Base-by-base conservation (phyloP, 2,113 vertebrate species). In the Paramisgurnus dabryanus region DNA sequence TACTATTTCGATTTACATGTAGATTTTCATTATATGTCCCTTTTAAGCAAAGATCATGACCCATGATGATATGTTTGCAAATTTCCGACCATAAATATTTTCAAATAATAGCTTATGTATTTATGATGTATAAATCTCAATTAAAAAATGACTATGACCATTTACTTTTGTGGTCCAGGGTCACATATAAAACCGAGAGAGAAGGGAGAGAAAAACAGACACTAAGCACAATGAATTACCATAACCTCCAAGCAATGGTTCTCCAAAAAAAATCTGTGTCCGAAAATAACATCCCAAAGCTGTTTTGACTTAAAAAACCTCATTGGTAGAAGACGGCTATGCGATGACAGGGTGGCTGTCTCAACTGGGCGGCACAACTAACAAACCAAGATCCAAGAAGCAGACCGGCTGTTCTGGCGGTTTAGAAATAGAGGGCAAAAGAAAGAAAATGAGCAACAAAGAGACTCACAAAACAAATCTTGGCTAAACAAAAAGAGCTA, bases 291-390 rank as follows among this genome's bases (percentile, higher is more conserved):
- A 40, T 76, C 67, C 18, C 45, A 49, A 67, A 82, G 55, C 84
- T 80, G 80, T 73, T 80, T 85, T 50, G 78, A 73, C 17, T 12
- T 15, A 55, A 64, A 8, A 27, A 75, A 45, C 60, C 68, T 64
- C 11, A 6, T n/a, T 40, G 60, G 67, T 39, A 71, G 67, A 68
- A 39, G 49, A 70, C 61, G 50, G 63, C 18, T 66, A 13, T 63
- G 47, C 78, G 83, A 82, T 80, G 83, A 79, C 58, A 82, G 76
- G 80, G 80, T 82, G 76, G 4, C 58, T 71, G 76, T 78, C 82
- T 70, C 22, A 63, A 43, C 39, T n/a, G 78, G 67, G 78, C 63
- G 67, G 67, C 68, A 73, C 69, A 45, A 47, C 43, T 47, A 79
- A 49, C 55, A 79, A 72, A 34, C 71, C 78, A 80, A 53, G 41